Evolutionary conservation across 2,888 invertebrate species (phyloP).

Genomic region (Cephalotes varians): DNA sequence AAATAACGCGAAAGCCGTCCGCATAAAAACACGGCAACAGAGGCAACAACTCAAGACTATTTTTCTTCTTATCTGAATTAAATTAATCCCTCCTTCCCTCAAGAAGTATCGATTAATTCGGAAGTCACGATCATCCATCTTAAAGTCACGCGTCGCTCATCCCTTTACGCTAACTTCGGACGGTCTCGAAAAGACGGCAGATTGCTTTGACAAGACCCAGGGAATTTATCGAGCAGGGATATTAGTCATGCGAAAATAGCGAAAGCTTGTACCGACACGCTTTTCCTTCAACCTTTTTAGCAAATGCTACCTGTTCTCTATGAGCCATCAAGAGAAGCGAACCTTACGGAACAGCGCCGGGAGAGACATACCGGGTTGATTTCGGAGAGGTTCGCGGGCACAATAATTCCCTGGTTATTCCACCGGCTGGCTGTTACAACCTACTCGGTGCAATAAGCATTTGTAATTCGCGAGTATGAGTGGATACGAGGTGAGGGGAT

Average conservation of each 20-base stretch:
- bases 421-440: slow-evolving; percentile 73
- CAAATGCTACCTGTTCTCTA: slow-evolving; percentile 32
- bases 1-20: slow-evolving; percentile 39
- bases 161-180: slow-evolving; percentile 33
- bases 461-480: slow-evolving; percentile 72
- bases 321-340: slow-evolving; percentile 45
- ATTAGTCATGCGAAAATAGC: slow-evolving; percentile 45
- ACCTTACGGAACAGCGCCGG: slow-evolving; percentile 34
- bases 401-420: slow-evolving; percentile 75
- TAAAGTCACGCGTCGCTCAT: slow-evolving; percentile 48
- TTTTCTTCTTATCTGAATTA: slow-evolving; percentile 51
- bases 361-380: slow-evolving; percentile 60
- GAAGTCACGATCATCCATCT: slow-evolving; percentile 51
- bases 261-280: slow-evolving; percentile 40
- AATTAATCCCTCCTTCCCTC: slow-evolving; percentile 32
- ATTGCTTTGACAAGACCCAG: slow-evolving; percentile 51
- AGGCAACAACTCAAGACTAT: slow-evolving; percentile 18
- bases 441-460: slow-evolving; percentile 74
- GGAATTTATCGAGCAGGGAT: slow-evolving; percentile 31
- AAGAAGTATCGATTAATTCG: slow-evolving; percentile 48
- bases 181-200: slow-evolving; percentile 31
- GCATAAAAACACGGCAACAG: slow-evolving; percentile 29
- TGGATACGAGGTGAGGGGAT: slow-evolving; percentile 28
- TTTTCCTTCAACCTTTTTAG: slow-evolving; percentile 33
- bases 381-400: slow-evolving; percentile 67